Percentiles rank a stretch among this genome's conserved stretches.
These are phyloP conservation scores for Contarinia nasturtii DNA, from an alignment of 1,140 invertebrate species.

Conservation along the genomic window DNA sequence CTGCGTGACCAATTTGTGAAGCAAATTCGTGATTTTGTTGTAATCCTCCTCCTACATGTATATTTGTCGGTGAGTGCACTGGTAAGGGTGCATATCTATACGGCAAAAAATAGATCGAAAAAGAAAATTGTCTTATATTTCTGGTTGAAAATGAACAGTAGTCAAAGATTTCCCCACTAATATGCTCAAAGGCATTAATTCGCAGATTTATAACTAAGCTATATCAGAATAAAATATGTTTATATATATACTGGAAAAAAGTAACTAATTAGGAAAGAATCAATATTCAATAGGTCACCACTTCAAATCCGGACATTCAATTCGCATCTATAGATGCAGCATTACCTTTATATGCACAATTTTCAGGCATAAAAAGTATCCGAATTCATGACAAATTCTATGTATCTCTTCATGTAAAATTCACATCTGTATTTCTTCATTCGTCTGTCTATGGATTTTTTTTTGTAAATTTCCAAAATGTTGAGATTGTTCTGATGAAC, in stretches of 20 bases:
- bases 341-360: constrained; percentile 1
- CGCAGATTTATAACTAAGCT: too few species aligned
- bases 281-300: neutral
- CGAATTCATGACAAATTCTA: too few species aligned
- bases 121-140: constrained; percentile 14
- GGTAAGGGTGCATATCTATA: constrained; percentile 10
- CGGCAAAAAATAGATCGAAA: constrained; percentile 9
- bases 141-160: too few species aligned
- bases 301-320: neutral
- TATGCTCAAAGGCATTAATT: too few species aligned
- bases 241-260: too few species aligned
- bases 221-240: too few species aligned
- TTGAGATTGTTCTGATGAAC: too few species aligned
- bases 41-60: constrained; percentile 11
- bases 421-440: too few species aligned
- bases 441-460: too few species aligned
- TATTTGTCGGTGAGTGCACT: constrained; percentile 17
- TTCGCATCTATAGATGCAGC: neutral
- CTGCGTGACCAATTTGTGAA: constrained; percentile 12
- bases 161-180: neutral
- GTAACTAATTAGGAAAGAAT: too few species aligned
- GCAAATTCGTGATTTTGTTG: constrained; percentile 22
- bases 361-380: neutral
- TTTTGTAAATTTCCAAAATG: too few species aligned
- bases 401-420: too few species aligned